phyloP scores from a whole-genome alignment of 2,888 invertebrate species.

The Hemicrepidius hirtus region DNA sequence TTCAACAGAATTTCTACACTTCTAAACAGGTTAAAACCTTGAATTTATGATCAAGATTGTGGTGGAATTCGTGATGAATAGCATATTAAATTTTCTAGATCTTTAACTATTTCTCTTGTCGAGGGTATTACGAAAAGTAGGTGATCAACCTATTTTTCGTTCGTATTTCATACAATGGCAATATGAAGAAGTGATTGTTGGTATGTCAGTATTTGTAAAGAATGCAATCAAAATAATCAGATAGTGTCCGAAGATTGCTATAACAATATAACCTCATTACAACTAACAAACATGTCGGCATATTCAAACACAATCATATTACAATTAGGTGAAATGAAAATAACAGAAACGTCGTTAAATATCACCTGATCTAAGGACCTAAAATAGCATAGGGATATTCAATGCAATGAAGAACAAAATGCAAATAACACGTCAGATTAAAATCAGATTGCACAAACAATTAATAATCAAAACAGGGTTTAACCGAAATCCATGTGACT shows the following conservation, averaged over 20 bases:
- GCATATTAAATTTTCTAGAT: background rate
- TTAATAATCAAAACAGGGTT: conserved; percentile 4
- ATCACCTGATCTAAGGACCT: background rate
- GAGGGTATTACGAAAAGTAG: background rate
- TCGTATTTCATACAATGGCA: background rate
- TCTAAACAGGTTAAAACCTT: conserved; percentile 1
- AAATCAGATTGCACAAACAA: conserved; percentile 2
- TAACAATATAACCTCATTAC: background rate
- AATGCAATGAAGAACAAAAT: background rate
- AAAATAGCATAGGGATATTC: background rate
- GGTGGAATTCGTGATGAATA: background rate
- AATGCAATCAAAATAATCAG: background rate
- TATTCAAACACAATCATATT: background rate
- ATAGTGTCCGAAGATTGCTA: background rate
- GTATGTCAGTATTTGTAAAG: background rate
- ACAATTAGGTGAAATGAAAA: background rate
- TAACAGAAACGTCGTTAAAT: background rate
- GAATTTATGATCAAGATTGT: background rate
- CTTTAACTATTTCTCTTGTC: background rate
- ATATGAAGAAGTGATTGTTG: background rate
- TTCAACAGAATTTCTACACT: background rate
- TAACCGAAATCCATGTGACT: background rate
- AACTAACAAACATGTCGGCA: background rate
- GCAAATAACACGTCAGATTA: background rate
- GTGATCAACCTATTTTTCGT: background rate